Evolutionary conservation across 2,888 invertebrate species (phyloP), one percentile per base, ranked within the genome.

Genomic region (Leptinotarsa tumamoca): DNA sequence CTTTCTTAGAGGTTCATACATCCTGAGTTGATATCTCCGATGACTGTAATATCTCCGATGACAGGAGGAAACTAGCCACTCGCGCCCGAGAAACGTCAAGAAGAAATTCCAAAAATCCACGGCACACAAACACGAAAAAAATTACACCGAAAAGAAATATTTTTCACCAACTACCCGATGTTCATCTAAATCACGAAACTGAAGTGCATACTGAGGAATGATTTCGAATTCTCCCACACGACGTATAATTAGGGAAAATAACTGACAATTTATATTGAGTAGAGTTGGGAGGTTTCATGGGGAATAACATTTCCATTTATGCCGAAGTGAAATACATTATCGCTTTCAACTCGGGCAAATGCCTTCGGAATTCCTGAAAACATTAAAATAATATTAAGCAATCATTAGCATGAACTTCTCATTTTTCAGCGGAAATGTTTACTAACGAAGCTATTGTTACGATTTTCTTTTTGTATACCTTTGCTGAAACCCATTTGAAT

Each of bases 371-470:
- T 74, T 79, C 71, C 72, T 67, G 75, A 74, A 78, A 69, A 72
- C 61, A 76, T 75, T 71, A 74, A 78, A 79, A 79, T 76, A 76
- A 78, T 78, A 78, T 79, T 74, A 79, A 78, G 75, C 71, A 76
- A 71, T 78, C 78, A 77, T 80, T 80, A 80, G 77, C 80, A 80
- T 80, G 76, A 79, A 79, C 73, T 76, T 74, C 73, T 75, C 77
- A 76, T 79, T 77, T 77, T 74, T 80, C 78, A 80, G 67, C 71
- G 56, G 50, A 73, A 76, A 71, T 77, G 77, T 80, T 79, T 75
- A 79, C 79, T 78, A 61, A 68, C 56, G 23, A 49, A 75, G 79
- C 79, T 72, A 66, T 66, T 75, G 73, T 78, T 56, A 75, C 74
- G 73, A 76, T 77, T 76, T 77, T 78, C 61, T 73, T 77, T 75